These are phyloP conservation scores for Crematogaster levior DNA, from an alignment of 2,888 invertebrate genomes.

Conservation along the genomic window DNA sequence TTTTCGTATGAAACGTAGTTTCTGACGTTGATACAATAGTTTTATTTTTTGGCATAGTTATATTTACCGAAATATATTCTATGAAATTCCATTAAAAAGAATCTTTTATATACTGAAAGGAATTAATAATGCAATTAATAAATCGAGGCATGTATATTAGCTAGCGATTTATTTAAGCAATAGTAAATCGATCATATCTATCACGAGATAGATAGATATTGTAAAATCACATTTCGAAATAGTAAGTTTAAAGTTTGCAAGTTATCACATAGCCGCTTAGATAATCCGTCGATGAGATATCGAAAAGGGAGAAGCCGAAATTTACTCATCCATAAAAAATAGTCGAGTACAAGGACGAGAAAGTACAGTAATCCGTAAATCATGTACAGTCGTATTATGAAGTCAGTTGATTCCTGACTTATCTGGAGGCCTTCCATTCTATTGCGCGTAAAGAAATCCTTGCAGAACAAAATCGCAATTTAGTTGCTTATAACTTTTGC, in stretches of 20 bases:
- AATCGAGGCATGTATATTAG: background rate
- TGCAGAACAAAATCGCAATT: slow-evolving; percentile 30
- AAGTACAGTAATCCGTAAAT: slow-evolving; percentile 69
- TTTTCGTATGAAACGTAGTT: background rate
- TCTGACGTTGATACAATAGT: background rate
- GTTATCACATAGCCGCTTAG: background rate
- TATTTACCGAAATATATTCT: background rate
- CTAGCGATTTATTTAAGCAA: slow-evolving; percentile 7
- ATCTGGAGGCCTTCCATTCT: slow-evolving; percentile 53
- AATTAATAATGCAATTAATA: slow-evolving; percentile 4
- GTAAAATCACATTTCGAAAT: background rate
- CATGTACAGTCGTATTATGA: slow-evolving; percentile 70
- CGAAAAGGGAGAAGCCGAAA: slow-evolving; percentile 5
- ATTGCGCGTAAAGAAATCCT: slow-evolving; percentile 51
- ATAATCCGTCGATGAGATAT: background rate
- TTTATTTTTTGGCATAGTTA: background rate
- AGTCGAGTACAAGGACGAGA: slow-evolving; percentile 68
- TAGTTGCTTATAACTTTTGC: slow-evolving; percentile 11
- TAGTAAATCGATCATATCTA: background rate
- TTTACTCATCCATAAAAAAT: slow-evolving; percentile 75
- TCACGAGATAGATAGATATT: background rate
- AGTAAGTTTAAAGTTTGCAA: background rate
- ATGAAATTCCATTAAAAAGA: background rate
- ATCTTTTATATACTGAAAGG: background rate
- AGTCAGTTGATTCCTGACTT: slow-evolving; percentile 55